phyloP scores from a whole-genome alignment of 2,888 invertebrate genomes.

The Macropis europaea region DNA sequence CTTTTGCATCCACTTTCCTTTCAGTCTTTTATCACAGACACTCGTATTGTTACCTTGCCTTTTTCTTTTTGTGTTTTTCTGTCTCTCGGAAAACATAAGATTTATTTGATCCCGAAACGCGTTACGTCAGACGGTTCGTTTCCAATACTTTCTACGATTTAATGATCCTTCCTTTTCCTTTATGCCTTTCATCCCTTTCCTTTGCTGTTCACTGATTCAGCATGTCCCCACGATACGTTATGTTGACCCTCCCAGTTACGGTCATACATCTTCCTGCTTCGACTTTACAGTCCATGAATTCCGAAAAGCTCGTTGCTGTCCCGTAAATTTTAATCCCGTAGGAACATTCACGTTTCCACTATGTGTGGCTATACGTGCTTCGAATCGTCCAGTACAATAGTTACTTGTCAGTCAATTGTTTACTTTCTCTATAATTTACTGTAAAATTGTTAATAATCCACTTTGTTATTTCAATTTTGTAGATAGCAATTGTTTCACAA shows the following conservation, averaged over 20 bases:
- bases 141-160: conserved; percentile 33
- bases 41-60: too few relatives aligned
- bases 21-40: too few relatives aligned
- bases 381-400: neutral
- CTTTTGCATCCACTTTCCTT: too few relatives aligned
- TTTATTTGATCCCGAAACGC: conserved; percentile 42
- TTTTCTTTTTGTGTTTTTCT: too few relatives aligned
- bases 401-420: neutral
- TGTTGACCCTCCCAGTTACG: conserved; percentile 28
- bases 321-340: conserved; percentile 67
- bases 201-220: conserved; percentile 29
- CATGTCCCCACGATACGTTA: conserved; percentile 28
- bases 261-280: conserved; percentile 49
- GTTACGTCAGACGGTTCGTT: conserved; percentile 12
- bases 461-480: too few relatives aligned
- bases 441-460: too few relatives aligned
- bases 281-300: conserved; percentile 66
- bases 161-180: conserved; percentile 27
- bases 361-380: neutral
- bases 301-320: conserved; percentile 59
- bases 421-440: too few relatives aligned
- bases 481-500: too few relatives aligned
- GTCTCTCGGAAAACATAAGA: too few relatives aligned
- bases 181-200: neutral
- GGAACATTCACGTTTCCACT: conserved; percentile 21